phyloP scores from a whole-genome alignment of 2,888 invertebrate species.

The Coronaproctus castanopsis region DNA sequence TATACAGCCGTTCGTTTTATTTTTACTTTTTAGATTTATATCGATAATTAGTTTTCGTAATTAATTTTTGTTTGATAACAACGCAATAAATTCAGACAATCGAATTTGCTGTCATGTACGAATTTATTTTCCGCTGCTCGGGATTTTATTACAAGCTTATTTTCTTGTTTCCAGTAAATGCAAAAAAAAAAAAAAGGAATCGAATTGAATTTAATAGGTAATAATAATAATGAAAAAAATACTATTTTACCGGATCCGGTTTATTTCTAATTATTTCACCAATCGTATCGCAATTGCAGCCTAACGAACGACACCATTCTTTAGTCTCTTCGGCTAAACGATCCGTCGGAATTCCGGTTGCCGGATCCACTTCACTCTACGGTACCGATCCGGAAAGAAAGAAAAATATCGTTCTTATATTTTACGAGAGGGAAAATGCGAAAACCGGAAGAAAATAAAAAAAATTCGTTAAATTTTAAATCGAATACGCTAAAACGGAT shows the following conservation, averaged over 20 bases:
- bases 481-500: not conserved
- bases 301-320: conserved; percentile 49
- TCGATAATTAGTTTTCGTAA: too few species aligned
- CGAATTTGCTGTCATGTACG: too few species aligned
- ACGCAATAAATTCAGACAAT: too few species aligned
- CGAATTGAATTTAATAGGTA: too few species aligned
- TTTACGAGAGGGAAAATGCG: not conserved
- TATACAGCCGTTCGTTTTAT: too few species aligned
- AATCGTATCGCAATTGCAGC: conserved; percentile 39
- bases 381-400: not conserved
- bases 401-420: not conserved
- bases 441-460: not conserved
- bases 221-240: too few species aligned
- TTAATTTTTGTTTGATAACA: too few species aligned
- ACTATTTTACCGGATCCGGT: conserved; percentile 32
- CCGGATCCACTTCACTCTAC: conserved; percentile 49
- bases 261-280: conserved; percentile 44
- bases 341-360: conserved; percentile 51
- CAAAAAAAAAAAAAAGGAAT: too few species aligned
- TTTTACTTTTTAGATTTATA: too few species aligned
- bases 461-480: conserved; percentile 4
- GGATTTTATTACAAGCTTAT: too few species aligned
- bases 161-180: too few species aligned
- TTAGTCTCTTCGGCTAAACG: conserved; percentile 40
- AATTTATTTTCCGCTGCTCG: too few species aligned